A percentile compares a stretch with the other conserved stretches of the same genome.
Evolutionary conservation across 2,888 invertebrate species (phyloP).

Genomic region (Drosophila neonasuta): DNA sequence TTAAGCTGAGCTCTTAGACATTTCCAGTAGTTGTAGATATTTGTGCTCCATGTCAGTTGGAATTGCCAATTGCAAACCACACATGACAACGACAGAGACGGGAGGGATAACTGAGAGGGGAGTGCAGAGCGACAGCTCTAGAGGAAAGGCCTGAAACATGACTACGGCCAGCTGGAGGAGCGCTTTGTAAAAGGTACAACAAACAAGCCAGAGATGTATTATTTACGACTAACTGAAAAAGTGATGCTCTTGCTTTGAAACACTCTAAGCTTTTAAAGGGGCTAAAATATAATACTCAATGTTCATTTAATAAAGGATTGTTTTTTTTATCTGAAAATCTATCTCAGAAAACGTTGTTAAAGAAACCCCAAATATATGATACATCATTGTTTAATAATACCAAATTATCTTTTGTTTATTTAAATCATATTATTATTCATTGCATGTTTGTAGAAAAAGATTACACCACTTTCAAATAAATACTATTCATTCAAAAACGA

Average conservation of each 20-base stretch:
- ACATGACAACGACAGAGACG: constrained; percentile 18
- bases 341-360: too few relatives aligned
- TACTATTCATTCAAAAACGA: too few relatives aligned
- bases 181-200: constrained; percentile 2
- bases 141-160: neutral
- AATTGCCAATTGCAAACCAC: constrained; percentile 40
- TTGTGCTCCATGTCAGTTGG: constrained; percentile 44
- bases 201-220: neutral
- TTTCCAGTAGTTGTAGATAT: constrained; percentile 23
- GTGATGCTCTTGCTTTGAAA: neutral
- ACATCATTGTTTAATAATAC: too few relatives aligned
- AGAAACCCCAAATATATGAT: too few relatives aligned
- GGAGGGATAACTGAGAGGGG: neutral
- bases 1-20: constrained; percentile 1
- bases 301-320: too few relatives aligned
- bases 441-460: too few relatives aligned
- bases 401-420: too few relatives aligned
- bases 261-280: too few relatives aligned
- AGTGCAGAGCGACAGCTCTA: neutral
- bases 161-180: constrained; percentile 7
- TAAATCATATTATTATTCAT: too few relatives aligned
- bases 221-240: neutral
- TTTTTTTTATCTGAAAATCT: too few relatives aligned
- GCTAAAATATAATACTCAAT: too few relatives aligned
- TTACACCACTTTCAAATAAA: too few relatives aligned